These are phyloP conservation scores for Uria aalge DNA, from an alignment of 2,113 vertebrate species.

Conservation along the genomic window DNA sequence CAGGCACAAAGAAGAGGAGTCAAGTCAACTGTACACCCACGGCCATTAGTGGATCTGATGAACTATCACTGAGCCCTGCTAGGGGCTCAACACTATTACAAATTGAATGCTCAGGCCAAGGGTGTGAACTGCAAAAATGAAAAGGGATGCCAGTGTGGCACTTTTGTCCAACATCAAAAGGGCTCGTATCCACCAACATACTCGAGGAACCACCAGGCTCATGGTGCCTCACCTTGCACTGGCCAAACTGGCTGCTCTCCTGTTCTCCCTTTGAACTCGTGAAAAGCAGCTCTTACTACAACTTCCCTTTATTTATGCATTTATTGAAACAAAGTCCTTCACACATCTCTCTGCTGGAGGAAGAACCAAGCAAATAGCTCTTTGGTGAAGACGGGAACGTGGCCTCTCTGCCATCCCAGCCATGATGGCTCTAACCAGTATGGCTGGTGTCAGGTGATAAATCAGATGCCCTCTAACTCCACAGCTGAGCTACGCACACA, in stretches of 20 bases:
- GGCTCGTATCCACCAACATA: neutral
- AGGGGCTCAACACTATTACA: neutral
- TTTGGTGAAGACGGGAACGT: neutral
- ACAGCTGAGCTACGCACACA: neutral
- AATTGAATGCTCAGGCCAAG: neutral
- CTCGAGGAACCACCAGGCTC: neutral
- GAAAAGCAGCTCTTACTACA: neutral
- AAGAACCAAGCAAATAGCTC: neutral
- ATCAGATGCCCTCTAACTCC: conserved; percentile 58
- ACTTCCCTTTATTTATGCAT: neutral
- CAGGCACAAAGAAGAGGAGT: neutral
- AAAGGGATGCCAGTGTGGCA: neutral
- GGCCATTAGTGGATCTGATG: neutral
- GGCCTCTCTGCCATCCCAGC: neutral
- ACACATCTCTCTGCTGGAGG: neutral
- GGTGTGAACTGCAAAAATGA: neutral
- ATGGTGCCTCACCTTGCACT: rapidly evolving
- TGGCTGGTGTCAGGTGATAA: conserved; percentile 30
- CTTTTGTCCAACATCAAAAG: neutral
- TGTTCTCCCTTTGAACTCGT: neutral
- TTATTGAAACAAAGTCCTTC: neutral
- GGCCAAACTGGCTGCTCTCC: neutral
- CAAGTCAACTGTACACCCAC: neutral
- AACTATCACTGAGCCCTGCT: neutral
- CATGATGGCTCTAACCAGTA: neutral